phyloP scores from a whole-genome alignment of 1,140 invertebrate genomes.

The Colletes latitarsis region DNA sequence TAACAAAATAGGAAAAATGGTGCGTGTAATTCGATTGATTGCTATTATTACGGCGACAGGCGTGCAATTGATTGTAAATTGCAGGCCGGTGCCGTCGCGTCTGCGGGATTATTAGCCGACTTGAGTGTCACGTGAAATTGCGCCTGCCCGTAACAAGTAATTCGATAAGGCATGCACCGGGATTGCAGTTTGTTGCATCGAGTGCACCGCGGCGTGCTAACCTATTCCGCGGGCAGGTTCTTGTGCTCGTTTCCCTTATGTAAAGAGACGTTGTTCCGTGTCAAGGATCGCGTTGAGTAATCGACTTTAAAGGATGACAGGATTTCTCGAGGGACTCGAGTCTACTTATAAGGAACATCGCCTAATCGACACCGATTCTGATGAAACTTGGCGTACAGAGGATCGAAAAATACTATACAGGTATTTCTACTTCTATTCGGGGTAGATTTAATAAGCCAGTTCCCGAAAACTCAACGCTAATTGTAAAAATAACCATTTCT shows the following conservation, averaged over 20 bases:
- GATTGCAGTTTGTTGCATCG: not conserved
- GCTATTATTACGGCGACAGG: not conserved
- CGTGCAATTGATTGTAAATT: conserved; percentile 14
- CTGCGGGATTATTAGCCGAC: not conserved
- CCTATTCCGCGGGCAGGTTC: not conserved
- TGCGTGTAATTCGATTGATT: not conserved
- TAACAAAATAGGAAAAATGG: not conserved
- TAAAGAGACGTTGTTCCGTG: not conserved
- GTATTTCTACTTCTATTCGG: not conserved
- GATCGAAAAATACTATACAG: not conserved
- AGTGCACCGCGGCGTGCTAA: not conserved
- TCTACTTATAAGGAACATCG: too few relatives aligned
- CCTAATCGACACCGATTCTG: too few relatives aligned
- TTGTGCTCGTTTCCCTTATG: too few relatives aligned
- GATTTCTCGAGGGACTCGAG: not conserved
- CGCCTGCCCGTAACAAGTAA: not conserved
- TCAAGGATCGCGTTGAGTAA: conserved; percentile 13
- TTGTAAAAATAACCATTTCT: too few relatives aligned
- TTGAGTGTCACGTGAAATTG: not conserved
- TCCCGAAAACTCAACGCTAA: too few relatives aligned
- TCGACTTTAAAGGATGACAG: not conserved
- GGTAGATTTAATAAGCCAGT: too few relatives aligned
- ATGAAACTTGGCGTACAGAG: too few relatives aligned
- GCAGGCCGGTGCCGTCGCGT: not conserved
- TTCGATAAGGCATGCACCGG: not conserved